phyloP scores from a whole-genome alignment of 2,888 invertebrate species.

The Oeneis ivallda region DNA sequence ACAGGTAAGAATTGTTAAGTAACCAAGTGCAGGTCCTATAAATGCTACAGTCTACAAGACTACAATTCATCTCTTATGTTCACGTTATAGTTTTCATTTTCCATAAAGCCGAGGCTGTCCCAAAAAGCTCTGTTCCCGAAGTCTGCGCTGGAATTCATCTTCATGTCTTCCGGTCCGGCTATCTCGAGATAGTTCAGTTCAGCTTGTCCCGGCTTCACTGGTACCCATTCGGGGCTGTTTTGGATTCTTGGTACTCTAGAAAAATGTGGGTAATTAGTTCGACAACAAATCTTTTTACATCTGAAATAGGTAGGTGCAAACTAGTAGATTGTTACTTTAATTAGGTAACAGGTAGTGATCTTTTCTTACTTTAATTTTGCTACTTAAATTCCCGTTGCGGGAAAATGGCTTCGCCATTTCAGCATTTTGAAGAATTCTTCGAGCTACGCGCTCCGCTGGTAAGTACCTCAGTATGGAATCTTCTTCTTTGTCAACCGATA shows the following conservation, averaged over 20 bases:
- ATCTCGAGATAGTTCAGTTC: conserved; percentile 81
- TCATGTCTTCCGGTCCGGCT: conserved; percentile 63
- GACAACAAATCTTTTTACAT: not conserved
- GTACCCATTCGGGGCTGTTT: conserved; percentile 54
- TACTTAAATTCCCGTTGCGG: no score
- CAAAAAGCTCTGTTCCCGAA: conserved; percentile 83
- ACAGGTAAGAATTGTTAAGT: no score
- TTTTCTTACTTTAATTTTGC: no score
- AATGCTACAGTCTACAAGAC: not conserved
- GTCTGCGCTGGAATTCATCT: conserved; percentile 70
- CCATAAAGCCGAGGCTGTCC: conserved; percentile 81
- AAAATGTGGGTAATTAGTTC: conserved; percentile 24
- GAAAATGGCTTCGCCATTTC: no score
- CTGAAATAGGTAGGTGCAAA: not conserved
- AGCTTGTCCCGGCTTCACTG: conserved; percentile 41
- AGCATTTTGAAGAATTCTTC: no score
- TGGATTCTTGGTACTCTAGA: conserved; percentile 65
- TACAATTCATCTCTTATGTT: not conserved
- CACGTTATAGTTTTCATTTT: conserved; percentile 67
- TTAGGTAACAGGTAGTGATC: no score
- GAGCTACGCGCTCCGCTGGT: no score
- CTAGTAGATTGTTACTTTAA: no score
- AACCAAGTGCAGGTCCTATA: no score
- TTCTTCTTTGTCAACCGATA: no score
- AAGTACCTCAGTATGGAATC: no score